Evolutionary conservation across 1,140 invertebrate genomes (phyloP).

Genomic region (Drosophila sproati): DNA sequence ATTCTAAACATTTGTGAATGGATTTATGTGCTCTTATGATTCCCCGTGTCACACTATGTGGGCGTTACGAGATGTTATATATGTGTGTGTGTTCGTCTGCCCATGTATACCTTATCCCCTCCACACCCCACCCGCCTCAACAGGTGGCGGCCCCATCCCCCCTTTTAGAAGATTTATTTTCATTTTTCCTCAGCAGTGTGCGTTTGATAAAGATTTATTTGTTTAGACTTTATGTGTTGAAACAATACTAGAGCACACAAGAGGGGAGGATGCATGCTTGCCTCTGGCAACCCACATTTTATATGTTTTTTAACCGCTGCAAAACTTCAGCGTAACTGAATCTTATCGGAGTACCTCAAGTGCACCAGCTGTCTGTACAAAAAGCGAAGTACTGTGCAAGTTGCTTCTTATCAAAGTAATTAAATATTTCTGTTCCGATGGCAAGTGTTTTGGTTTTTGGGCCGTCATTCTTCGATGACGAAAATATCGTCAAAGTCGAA

Average conservation of each 20-base stretch:
- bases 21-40: constrained; percentile 76
- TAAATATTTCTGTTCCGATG: constrained; percentile 7
- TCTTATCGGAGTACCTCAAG: constrained; percentile 24
- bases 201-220: constrained; percentile 76
- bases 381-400: neutral
- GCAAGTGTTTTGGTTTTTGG: neutral
- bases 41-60: constrained; percentile 72
- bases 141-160: constrained; percentile 50
- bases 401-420: constrained; percentile 14
- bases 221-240: constrained; percentile 67
- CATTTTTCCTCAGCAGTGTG: constrained; percentile 33
- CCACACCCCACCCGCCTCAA: constrained; percentile 29
- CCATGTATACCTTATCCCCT: neutral
- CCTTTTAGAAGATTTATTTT: constrained; percentile 61
- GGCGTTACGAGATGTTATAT: constrained; percentile 54
- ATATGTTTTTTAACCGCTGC: constrained; percentile 6
- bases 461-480: too few species aligned
- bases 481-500: neutral
- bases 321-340: constrained; percentile 6
- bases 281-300: neutral
- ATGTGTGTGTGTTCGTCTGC: constrained; percentile 16
- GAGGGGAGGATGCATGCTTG: neutral
- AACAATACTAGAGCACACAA: constrained; percentile 25
- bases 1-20: constrained; percentile 84
- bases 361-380: constrained; percentile 5